These are phyloP conservation scores for Tricholauxania praeusta DNA, from an alignment of 2,888 invertebrate species.

Conservation along the genomic window DNA sequence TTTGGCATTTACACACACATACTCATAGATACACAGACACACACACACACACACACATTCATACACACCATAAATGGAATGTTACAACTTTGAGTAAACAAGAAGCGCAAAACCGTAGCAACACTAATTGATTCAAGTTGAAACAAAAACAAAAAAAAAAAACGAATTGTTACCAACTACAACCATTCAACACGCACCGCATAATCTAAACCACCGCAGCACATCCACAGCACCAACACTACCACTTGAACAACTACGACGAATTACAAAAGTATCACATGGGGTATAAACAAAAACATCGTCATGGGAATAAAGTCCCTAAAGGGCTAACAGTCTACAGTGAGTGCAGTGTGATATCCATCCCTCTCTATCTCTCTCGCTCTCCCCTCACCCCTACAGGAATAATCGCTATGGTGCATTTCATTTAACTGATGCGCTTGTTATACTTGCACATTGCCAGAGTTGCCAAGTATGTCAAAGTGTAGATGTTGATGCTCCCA, in stretches of 20 bases:
- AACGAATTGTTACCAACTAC: not conserved
- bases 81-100: not conserved
- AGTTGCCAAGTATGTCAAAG: too few species aligned
- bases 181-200: not conserved
- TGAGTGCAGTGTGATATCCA: too few species aligned
- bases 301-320: too few species aligned
- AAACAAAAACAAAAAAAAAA: not conserved
- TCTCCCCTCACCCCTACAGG: too few species aligned
- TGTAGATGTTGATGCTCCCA: too few species aligned
- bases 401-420: too few species aligned
- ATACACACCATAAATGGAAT: not conserved
- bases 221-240: slow-evolving; percentile 1
- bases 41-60: slow-evolving; percentile 11
- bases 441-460: too few species aligned
- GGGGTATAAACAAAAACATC: too few species aligned
- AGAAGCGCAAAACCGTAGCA: not conserved
- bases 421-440: too few species aligned
- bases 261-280: too few species aligned
- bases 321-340: too few species aligned
- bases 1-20: not conserved
- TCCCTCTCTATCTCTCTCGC: too few species aligned
- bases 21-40: not conserved
- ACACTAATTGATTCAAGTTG: not conserved
- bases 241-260: not conserved
- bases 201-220: not conserved